These are phyloP conservation scores for Rosalia funebris DNA, from an alignment of 2,888 invertebrate genomes.

Conservation along the genomic window DNA sequence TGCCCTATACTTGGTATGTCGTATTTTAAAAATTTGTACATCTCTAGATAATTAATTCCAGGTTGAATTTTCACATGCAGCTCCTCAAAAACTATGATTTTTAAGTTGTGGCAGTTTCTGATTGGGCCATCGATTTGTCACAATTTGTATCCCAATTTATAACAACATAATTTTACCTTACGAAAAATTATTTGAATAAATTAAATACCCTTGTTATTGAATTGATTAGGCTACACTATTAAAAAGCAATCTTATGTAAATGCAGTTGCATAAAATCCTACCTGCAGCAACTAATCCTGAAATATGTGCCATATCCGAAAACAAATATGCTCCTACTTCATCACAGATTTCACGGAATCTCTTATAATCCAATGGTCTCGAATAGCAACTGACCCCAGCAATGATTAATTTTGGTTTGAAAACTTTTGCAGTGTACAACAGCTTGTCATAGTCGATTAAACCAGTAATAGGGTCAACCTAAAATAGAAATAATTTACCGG, in stretches of 20 bases:
- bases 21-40: too few species aligned
- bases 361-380: conserved; percentile 90
- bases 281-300: conserved; percentile 92
- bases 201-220: not conserved
- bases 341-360: conserved; percentile 86
- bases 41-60: too few species aligned
- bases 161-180: too few species aligned
- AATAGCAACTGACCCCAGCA: conserved; percentile 94
- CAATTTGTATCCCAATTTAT: too few species aligned
- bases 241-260: not conserved
- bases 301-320: conserved; percentile 97
- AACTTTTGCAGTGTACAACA: conserved; percentile 82
- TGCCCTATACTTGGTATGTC: too few species aligned
- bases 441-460: conserved; percentile 90
- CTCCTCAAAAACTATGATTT: too few species aligned
- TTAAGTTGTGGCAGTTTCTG: too few species aligned
- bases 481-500: conserved; percentile 31
- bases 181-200: not conserved
- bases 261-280: too few species aligned
- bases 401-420: conserved; percentile 94
- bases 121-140: too few species aligned
- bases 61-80: too few species aligned
- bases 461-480: conserved; percentile 81
- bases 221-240: not conserved
- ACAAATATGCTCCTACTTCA: conserved; percentile 84